Base-by-base conservation (phyloP, 1,140 invertebrate species). In the Platorchestia sp. region DNA sequence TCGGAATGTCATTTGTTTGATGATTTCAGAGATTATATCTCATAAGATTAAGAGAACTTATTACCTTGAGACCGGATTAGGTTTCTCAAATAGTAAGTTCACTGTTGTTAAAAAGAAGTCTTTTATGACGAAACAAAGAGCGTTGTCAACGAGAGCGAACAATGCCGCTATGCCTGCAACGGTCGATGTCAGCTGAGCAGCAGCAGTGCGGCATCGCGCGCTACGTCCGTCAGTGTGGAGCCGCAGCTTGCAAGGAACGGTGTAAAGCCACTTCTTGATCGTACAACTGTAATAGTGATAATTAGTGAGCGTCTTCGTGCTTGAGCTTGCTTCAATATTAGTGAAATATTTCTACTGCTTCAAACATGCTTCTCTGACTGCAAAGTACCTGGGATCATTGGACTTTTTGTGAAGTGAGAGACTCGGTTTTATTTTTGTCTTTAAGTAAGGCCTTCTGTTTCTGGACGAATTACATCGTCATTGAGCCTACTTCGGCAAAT, bases 171-270 rank as follows among this genome's bases (percentile, higher is more conserved):
- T 75, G 87, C 16, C 87, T 89, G 87, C 87, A 89, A 89, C 87
- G 87, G 87, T 89, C 87, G 87, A 89, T 89, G 87, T 89, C 87
- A 89, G 87, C 87, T 89, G 87, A 42, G 87, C 87, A 36, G 87
- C 87, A 89, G 87, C 10, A 89, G 87, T 89, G 87, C 87, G 87
- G 87, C 87, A 89, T 89, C 87, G 87, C 41, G 36, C 87, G 87
- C 87, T n/a, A 86, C 86, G 86, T 86, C 87, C 87, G 87, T 89
- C 87, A 89, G 87, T 89, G 87, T 43, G 41, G 87, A 89, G n/a
- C 87, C 41, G 27, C 59, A 75, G 59, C 59, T 75, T 75, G 59
- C 59, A 75, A 75, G 1, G 59, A 36, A 27, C 36, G 59, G 59
- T 75, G 59, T 75, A 36, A 75, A 3, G 59, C 59, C 14, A 75